Percentiles rank a stretch among this genome's conserved stretches.
These are phyloP conservation scores for Lycorma delicatula DNA, from an alignment of 1,140 invertebrate genomes.

Conservation along the genomic window DNA sequence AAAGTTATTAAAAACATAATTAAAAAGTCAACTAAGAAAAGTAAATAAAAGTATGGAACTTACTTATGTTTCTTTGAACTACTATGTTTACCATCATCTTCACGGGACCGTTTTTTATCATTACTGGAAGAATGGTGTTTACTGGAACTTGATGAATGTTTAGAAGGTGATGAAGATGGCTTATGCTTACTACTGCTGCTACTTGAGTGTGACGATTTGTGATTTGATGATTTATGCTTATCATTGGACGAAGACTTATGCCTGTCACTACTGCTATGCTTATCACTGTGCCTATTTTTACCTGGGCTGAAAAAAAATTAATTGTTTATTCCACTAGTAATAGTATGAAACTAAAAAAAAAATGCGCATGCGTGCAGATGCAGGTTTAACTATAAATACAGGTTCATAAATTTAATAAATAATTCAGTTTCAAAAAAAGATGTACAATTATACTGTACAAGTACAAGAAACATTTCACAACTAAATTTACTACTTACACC, in stretches of 20 bases:
- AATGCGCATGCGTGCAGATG: neutral
- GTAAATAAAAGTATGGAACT: too few species aligned
- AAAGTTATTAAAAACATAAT: too few species aligned
- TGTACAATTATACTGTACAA: neutral
- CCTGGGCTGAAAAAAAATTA: slow-evolving; percentile 8
- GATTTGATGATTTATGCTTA: slow-evolving; percentile 13
- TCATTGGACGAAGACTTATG: slow-evolving; percentile 7
- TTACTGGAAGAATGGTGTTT: slow-evolving; percentile 32
- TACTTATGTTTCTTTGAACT: slow-evolving; percentile 54
- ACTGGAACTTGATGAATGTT: slow-evolving; percentile 14
- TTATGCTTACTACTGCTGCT: slow-evolving; percentile 34
- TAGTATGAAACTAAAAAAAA: neutral
- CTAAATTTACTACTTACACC: too few species aligned
- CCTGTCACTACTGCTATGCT: slow-evolving; percentile 14
- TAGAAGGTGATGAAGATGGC: slow-evolving; percentile 14
- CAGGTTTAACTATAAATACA: too few species aligned
- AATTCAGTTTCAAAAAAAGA: neutral
- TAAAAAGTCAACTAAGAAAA: too few species aligned
- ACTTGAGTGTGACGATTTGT: slow-evolving; percentile 12
- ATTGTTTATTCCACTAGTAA: slow-evolving; percentile 1
- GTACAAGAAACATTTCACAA: neutral
- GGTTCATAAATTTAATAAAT: neutral
- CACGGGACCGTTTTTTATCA: slow-evolving; percentile 57
- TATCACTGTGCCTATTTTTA: slow-evolving; percentile 11
- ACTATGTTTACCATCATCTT: slow-evolving; percentile 54